These are phyloP conservation scores for Carduelis carduelis DNA, from an alignment of 2,797 vertebrate species.

Conservation along the genomic window DNA sequence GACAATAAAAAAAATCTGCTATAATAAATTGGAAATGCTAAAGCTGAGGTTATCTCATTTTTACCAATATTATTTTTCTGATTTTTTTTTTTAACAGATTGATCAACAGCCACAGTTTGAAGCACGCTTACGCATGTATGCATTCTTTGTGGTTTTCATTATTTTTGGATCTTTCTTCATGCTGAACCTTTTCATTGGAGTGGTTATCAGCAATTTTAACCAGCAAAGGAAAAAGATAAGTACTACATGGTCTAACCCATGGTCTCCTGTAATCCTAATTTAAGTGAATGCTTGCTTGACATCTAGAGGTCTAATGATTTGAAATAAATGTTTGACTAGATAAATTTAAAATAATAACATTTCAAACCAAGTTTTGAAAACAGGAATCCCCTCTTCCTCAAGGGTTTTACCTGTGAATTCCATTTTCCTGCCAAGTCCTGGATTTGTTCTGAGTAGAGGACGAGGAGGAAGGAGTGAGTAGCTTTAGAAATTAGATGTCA, in stretches of 20 bases:
- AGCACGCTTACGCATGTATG: conserved; percentile 27
- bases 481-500: neutral
- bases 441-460: neutral
- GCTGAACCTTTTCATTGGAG: conserved; percentile 79
- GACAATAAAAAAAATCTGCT: neutral
- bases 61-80: neutral
- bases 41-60: neutral
- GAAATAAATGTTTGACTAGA: neutral
- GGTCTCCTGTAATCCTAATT: neutral
- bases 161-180: conserved; percentile 81
- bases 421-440: neutral
- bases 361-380: neutral
- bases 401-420: neutral
- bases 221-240: conserved; percentile 81
- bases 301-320: neutral
- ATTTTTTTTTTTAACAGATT: conserved; percentile 18
- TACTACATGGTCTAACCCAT: neutral
- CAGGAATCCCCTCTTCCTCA: neutral
- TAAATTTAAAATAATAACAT: neutral
- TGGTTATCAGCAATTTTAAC: conserved; percentile 81
- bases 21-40: neutral
- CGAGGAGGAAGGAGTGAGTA: rapidly evolving
- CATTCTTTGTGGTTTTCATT: conserved; percentile 75
- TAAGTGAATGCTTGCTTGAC: neutral
- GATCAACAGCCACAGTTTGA: conserved; percentile 45